Evolutionary conservation across 1,140 invertebrate species (phyloP).

Genomic region (Drosophila tropicalis): DNA sequence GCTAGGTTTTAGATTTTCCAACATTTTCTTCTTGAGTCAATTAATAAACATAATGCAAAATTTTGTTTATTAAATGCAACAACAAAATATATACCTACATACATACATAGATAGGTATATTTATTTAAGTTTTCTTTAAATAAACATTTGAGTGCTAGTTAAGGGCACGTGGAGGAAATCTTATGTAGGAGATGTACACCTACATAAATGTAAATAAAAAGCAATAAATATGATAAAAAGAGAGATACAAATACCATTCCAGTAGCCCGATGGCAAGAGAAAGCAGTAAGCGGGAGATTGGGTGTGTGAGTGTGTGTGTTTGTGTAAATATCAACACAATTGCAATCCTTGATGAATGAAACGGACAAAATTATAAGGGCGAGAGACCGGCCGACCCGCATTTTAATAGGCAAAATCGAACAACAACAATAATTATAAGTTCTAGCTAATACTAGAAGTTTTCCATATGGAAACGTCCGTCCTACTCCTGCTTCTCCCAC

Average conservation of each 20-base stretch:
- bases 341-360: constrained; percentile 13
- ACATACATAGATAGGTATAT: too few relatives aligned
- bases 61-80: too few relatives aligned
- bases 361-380: not conserved
- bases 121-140: too few relatives aligned
- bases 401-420: not conserved
- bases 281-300: not conserved
- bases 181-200: too few relatives aligned
- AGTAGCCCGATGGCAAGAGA: too few relatives aligned
- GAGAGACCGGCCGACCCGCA: constrained; percentile 23
- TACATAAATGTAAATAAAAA: too few relatives aligned
- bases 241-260: not conserved
- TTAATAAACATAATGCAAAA: too few relatives aligned
- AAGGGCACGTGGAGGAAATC: too few relatives aligned
- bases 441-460: not conserved
- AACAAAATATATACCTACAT: too few relatives aligned
- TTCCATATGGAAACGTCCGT: constrained; percentile 30
- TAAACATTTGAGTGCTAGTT: too few relatives aligned
- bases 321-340: constrained; percentile 32
- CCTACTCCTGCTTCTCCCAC: not conserved
- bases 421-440: not conserved
- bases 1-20: too few relatives aligned
- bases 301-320: not conserved
- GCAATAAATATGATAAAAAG: not conserved
- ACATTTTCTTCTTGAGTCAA: too few relatives aligned